phyloP scores from a whole-genome alignment of 2,888 invertebrate species.

The Amblyjoppa proteus region DNA sequence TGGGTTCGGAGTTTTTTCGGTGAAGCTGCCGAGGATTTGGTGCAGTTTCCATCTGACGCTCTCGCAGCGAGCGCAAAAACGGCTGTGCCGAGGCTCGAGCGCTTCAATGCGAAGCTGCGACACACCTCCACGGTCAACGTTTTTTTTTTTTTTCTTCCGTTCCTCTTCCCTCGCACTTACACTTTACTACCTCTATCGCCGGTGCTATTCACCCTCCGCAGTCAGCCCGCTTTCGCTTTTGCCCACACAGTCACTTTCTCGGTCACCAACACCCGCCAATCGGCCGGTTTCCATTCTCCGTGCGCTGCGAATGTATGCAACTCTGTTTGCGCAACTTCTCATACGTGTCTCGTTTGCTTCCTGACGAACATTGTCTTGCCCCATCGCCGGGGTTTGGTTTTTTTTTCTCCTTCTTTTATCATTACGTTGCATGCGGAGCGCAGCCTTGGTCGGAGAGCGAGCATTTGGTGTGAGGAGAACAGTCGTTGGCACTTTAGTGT shows the following conservation, averaged over 20 bases:
- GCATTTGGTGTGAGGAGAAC: background rate
- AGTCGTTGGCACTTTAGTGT: background rate
- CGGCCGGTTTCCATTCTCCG: background rate
- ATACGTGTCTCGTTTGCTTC: conserved; percentile 1
- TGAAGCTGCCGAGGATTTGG: background rate
- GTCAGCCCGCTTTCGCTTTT: background rate
- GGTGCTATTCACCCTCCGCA: background rate
- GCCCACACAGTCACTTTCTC: conserved; percentile 2
- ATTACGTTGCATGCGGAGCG: background rate
- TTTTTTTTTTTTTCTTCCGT: conserved; percentile 12
- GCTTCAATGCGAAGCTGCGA: background rate
- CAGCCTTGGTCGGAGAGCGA: background rate
- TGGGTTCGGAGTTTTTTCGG: background rate
- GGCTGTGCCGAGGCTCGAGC: background rate
- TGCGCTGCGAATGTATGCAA: background rate
- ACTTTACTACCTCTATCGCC: background rate
- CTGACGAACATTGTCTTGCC: background rate
- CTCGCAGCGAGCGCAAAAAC: background rate
- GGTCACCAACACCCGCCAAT: conserved; percentile 1
- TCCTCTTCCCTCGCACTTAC: conserved; percentile 1
- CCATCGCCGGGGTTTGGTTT: background rate
- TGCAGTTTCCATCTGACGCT: background rate
- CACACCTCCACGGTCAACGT: background rate
- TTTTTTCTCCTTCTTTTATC: background rate
- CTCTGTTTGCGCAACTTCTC: conserved; percentile 15